Percentiles rank a stretch among this genome's conserved stretches.
These are phyloP conservation scores for Gallinago paraguaiae DNA, from an alignment of 2,113 vertebrate genomes.

Conservation along the genomic window DNA sequence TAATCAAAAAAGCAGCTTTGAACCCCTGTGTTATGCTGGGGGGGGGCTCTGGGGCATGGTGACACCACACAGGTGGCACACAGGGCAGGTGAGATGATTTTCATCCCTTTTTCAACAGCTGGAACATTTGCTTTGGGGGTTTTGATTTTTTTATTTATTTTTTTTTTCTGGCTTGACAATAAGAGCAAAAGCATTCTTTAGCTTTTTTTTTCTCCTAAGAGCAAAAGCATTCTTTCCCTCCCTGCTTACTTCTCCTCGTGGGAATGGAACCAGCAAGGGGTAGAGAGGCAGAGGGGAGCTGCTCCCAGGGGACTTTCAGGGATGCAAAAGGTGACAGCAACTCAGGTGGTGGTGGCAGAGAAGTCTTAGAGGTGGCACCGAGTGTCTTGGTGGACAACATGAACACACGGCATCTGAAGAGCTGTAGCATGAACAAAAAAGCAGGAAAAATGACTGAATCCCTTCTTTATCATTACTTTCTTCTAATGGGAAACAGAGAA, in stretches of 20 bases:
- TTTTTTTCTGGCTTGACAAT: neutral
- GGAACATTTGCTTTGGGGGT: neutral
- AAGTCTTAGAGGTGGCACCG: neutral
- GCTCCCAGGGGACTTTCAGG: neutral
- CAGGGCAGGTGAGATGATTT: neutral
- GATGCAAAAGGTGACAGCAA: neutral
- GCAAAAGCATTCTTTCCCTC: neutral
- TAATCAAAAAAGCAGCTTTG: neutral
- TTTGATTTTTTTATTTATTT: rapidly evolving
- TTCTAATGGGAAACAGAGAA: neutral
- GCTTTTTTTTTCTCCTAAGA: neutral
- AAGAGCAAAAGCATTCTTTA: neutral
- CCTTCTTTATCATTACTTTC: neutral
- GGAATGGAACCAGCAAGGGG: neutral
- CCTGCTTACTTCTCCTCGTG: neutral
- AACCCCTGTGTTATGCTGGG: too few species aligned
- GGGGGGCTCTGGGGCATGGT: rapidly evolving
- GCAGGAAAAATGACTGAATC: neutral
- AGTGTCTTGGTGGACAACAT: neutral
- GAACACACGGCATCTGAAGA: neutral
- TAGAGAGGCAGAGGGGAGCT: neutral
- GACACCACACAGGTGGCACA: neutral
- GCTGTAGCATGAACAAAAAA: neutral
- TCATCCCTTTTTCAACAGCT: neutral
- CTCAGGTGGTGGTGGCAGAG: neutral